Conservation (phyloP, 2,888 invertebrate species). For the Hirtodrosophila confusa region DNA sequence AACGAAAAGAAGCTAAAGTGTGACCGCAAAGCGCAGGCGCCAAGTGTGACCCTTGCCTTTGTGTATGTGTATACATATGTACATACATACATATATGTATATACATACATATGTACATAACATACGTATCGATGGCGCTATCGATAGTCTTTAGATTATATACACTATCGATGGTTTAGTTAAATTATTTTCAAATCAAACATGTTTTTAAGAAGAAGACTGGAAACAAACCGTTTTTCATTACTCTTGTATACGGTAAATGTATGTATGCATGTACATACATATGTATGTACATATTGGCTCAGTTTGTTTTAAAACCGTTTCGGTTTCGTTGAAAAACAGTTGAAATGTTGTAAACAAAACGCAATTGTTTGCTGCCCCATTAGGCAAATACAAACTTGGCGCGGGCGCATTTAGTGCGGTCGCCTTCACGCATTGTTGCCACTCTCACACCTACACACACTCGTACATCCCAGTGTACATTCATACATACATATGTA, state of each 20-base stretch:
- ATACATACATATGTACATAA: not conserved
- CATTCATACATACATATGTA: too few species aligned
- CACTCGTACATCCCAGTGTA: not conserved
- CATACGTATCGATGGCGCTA: too few species aligned
- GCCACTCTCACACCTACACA: constrained; percentile 9
- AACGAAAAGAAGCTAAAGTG: constrained; percentile 10
- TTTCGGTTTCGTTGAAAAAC: too few species aligned
- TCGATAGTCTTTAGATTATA: too few species aligned
- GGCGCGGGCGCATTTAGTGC: constrained; percentile 44
- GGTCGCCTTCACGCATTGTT: constrained; percentile 34
- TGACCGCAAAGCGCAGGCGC: constrained; percentile 51
- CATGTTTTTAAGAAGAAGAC: too few species aligned
- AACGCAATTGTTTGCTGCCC: too few species aligned
- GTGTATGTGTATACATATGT: not conserved
- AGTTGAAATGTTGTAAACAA: too few species aligned
- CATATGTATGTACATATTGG: not conserved
- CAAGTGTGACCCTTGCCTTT: constrained; percentile 37
- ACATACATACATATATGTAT: constrained; percentile 1
- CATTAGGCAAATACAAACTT: constrained; percentile 1
- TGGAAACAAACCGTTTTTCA: too few species aligned
- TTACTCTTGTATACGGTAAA: too few species aligned
- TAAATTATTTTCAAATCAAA: too few species aligned
- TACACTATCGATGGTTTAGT: too few species aligned
- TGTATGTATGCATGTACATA: not conserved
- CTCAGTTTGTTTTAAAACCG: not conserved